phyloP scores from a whole-genome alignment of 2,797 vertebrate genomes.

The Myripristis murdjan region DNA sequence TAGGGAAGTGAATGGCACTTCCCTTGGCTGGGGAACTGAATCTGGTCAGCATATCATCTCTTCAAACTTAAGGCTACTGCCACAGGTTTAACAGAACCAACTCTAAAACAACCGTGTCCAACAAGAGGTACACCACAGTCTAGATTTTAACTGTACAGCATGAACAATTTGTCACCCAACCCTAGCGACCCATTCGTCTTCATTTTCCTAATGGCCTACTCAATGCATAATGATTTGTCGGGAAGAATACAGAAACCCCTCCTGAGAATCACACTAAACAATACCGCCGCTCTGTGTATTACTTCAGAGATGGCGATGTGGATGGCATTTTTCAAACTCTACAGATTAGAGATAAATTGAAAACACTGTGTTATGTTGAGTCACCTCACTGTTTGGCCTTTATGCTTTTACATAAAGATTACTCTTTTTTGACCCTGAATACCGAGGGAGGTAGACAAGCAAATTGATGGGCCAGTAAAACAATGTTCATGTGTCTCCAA shows the following conservation, averaged over 20 bases:
- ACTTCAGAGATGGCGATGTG: constrained; percentile 62
- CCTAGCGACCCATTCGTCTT: constrained; percentile 83
- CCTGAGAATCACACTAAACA: constrained; percentile 82
- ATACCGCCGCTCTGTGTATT: constrained; percentile 73
- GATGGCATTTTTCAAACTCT: constrained; percentile 79
- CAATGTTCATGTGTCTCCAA: constrained; percentile 34
- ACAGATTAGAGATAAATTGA: constrained; percentile 74
- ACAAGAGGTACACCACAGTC: constrained; percentile 60
- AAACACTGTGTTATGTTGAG: constrained; percentile 46
- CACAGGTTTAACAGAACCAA: constrained; percentile 34
- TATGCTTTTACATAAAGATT: constrained; percentile 66
- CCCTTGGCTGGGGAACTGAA: not conserved
- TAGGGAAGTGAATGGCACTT: too few species aligned
- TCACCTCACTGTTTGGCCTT: constrained; percentile 61
- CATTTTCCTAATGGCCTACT: constrained; percentile 89
- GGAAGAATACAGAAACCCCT: constrained; percentile 83
- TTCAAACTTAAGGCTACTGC: constrained; percentile 37
- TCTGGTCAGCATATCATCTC: constrained; percentile 1
- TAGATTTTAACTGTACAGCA: constrained; percentile 67
- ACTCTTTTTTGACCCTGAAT: constrained; percentile 24
- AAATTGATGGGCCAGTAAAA: constrained; percentile 49
- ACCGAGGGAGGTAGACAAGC: constrained; percentile 43
- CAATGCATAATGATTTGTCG: constrained; percentile 89
- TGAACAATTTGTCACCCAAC: constrained; percentile 82
- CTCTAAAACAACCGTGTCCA: constrained; percentile 44